Evolutionary conservation across 2,888 invertebrate genomes (phyloP).

Genomic region (Rotaria sp.): DNA sequence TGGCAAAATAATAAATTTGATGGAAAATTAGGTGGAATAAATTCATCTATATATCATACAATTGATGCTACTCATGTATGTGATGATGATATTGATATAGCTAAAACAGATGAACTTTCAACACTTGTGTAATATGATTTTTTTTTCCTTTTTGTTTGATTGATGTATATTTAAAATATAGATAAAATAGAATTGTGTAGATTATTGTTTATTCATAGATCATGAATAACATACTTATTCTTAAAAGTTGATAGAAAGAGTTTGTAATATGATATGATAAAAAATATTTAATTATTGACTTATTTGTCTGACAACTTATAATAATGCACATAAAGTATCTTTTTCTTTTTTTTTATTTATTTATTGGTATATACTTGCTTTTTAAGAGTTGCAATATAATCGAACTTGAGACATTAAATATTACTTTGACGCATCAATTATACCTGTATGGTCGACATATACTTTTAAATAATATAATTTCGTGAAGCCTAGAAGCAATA

Average conservation of each 20-base stretch:
- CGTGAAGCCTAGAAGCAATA: too few relatives aligned
- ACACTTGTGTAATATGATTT: neutral
- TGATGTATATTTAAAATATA: neutral
- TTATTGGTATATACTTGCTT: too few relatives aligned
- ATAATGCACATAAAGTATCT: too few relatives aligned
- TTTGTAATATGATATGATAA: neutral
- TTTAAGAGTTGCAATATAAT: too few relatives aligned
- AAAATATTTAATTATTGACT: neutral
- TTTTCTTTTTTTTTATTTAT: too few relatives aligned
- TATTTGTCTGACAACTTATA: neutral
- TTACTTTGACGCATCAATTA: too few relatives aligned
- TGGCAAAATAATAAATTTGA: neutral
- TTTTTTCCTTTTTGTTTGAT: neutral
- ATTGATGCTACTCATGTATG: neutral
- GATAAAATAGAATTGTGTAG: neutral
- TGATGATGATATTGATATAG: neutral
- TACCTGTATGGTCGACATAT: too few relatives aligned
- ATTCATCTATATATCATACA: neutral
- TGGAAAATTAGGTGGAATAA: neutral
- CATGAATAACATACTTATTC: neutral
- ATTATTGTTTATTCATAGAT: neutral
- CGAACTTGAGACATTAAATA: too few relatives aligned
- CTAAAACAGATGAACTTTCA: slow-evolving; percentile 20
- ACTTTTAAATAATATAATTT: too few relatives aligned
- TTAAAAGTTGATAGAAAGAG: neutral